Base-by-base conservation (phyloP, 2,888 invertebrate genomes). In the Agrotis ipsilon region DNA sequence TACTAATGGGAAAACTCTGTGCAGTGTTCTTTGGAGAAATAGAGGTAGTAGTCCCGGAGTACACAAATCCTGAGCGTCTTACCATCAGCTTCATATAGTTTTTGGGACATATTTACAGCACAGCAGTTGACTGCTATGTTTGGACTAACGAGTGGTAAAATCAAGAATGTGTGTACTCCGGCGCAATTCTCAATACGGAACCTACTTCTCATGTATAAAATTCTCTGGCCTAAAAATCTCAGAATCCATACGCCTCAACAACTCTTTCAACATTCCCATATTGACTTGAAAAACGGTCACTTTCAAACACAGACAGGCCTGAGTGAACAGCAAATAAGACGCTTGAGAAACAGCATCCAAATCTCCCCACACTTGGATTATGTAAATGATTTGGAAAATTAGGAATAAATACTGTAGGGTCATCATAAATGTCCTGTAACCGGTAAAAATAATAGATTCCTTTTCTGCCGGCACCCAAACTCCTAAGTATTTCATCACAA, bases 291-390 rank as follows among this genome's bases (percentile, higher is more conserved):
- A 90, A 45, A 94, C 90, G 0, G 94, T 91, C 0, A 96, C 84
- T 90, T 96, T 96, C 24, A 94, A 92, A 78, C 96, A 96, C 14
- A 96, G 89, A 72, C 94, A 93, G 2, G 96, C 94, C 72, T 96
- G 94, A 0, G 96, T 95, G 76, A 96, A 95, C 4, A 94, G 80
- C 61, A 96, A 63, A 51, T 95, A 94, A 0, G 91, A 94, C 0
- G 95, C 93, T 68, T 95, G 92, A 0, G 92, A 94, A 0, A 95
- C 92, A 1, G 94, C 94, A 43, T 93, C 95, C 52, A 95, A 83
- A 51, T 95, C 93, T 0, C 95, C 95, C 93, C 94, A 94, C 2
- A 94, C 94, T 82, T 93, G 90, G 7, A 91, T 57, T 19, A 95
- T 94, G 72, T 92, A 94, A 72, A 95, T 88, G 0, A 89, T 83